A percentile compares a stretch with the other conserved stretches of the same genome.
These are phyloP conservation scores for Halocynthia roretzi DNA, from an alignment of 23 tunicate genomes.

Conservation along the genomic window DNA sequence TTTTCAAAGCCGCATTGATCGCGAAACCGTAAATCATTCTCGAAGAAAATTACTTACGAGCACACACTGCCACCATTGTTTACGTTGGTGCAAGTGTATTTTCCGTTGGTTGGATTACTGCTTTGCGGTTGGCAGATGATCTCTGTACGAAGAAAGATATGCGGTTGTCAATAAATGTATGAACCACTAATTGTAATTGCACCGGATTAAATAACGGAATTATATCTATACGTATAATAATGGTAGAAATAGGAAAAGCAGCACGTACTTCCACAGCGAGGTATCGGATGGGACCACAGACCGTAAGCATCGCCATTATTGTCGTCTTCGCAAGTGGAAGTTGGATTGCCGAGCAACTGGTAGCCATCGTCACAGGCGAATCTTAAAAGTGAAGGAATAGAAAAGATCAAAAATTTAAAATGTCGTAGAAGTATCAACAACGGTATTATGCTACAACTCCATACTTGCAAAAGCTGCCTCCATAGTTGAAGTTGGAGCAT, in stretches of 20 bases:
- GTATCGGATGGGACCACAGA: slow-evolving; percentile 11
- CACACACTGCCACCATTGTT: slow-evolving; percentile 19
- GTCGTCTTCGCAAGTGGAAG: slow-evolving; percentile 10
- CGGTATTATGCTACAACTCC: neutral
- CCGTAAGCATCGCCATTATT: slow-evolving; percentile 17
- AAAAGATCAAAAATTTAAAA: neutral
- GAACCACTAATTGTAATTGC: neutral
- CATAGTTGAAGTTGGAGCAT: slow-evolving; percentile 33
- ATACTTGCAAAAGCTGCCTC: slow-evolving; percentile 42
- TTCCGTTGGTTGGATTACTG: slow-evolving; percentile 16
- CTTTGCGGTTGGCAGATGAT: slow-evolving; percentile 20
- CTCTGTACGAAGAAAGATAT: slow-evolving; percentile 1
- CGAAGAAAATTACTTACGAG: slow-evolving; percentile 5
- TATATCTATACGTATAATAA: neutral
- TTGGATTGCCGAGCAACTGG: slow-evolving; percentile 11
- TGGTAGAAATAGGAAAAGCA: neutral
- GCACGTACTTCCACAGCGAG: slow-evolving; percentile 15
- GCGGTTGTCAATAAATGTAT: neutral
- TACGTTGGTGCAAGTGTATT: neutral
- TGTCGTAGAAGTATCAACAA: neutral
- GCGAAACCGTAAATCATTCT: too few species aligned
- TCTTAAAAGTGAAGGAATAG: neutral
- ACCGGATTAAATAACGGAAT: neutral
- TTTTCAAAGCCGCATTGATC: too few species aligned
- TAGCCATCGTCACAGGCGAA: slow-evolving; percentile 18